These are phyloP conservation scores for Petrolisthes cinctipes DNA, from an alignment of 2,888 invertebrate genomes.

Conservation along the genomic window DNA sequence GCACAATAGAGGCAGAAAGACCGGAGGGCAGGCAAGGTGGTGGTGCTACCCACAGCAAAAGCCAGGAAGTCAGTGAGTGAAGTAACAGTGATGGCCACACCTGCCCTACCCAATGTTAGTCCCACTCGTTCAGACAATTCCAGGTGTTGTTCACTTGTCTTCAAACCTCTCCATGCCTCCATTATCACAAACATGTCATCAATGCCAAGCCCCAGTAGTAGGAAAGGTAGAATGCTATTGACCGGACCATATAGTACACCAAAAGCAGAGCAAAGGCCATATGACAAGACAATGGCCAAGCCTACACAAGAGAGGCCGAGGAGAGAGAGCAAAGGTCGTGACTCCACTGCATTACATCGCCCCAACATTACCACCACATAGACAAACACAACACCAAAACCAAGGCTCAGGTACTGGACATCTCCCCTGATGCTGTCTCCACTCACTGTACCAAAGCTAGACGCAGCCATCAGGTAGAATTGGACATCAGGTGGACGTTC, in stretches of 20 bases:
- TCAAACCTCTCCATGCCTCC: constrained; percentile 79
- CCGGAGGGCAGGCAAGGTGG: constrained; percentile 83
- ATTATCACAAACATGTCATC: constrained; percentile 90
- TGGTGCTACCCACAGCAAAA: constrained; percentile 82
- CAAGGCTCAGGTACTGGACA: constrained; percentile 78
- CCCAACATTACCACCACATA: constrained; percentile 82
- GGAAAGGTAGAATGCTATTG: constrained; percentile 84
- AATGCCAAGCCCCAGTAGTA: constrained; percentile 82
- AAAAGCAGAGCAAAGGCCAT: constrained; percentile 80
- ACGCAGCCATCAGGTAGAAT: constrained; percentile 51
- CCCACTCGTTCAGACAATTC: constrained; percentile 78
- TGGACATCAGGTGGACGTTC: constrained; percentile 10
- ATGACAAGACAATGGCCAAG: constrained; percentile 80
- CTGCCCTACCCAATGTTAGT: constrained; percentile 81
- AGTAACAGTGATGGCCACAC: constrained; percentile 86
- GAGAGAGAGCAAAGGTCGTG: constrained; percentile 77
- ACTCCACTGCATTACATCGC: constrained; percentile 81
- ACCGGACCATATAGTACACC: constrained; percentile 84
- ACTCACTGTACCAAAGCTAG: constrained; percentile 82
- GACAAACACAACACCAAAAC: constrained; percentile 80
- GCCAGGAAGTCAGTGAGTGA: constrained; percentile 86
- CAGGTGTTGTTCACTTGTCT: constrained; percentile 62
- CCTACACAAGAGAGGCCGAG: constrained; percentile 81
- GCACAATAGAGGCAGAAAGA: constrained; percentile 88
- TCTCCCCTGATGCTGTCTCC: constrained; percentile 80